These are phyloP conservation scores for Eupithecia inturbata DNA, from an alignment of 2,888 invertebrate genomes.

Conservation along the genomic window DNA sequence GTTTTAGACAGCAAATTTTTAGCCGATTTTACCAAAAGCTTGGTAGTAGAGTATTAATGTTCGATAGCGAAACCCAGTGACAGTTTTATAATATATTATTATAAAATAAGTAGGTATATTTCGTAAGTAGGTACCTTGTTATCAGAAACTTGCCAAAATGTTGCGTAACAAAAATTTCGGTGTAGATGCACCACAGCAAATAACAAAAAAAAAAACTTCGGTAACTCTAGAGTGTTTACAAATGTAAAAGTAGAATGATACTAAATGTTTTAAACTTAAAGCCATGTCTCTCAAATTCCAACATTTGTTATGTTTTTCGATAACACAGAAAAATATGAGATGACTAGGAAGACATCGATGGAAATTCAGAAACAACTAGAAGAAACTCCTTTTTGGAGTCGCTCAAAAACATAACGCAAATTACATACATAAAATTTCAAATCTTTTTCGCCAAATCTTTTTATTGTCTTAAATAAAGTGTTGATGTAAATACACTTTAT, in stretches of 20 bases:
- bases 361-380: neutral
- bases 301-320: neutral
- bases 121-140: neutral
- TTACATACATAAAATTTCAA: neutral
- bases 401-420: neutral
- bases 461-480: neutral
- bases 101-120: neutral
- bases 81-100: neutral
- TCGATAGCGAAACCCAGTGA: neutral
- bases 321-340: neutral
- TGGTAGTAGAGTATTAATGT: neutral
- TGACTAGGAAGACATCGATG: conserved; percentile 1
- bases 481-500: neutral
- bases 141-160: neutral
- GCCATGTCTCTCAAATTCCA: neutral
- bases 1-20: neutral
- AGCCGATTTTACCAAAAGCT: neutral
- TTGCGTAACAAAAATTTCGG: neutral
- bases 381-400: neutral
- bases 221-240: neutral
- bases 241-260: neutral
- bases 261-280: neutral
- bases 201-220: neutral
- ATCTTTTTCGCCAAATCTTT: neutral
- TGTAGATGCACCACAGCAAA: neutral